These are phyloP conservation scores for Wiebesia pumilae DNA, from an alignment of 1,140 invertebrate species.

Conservation along the genomic window DNA sequence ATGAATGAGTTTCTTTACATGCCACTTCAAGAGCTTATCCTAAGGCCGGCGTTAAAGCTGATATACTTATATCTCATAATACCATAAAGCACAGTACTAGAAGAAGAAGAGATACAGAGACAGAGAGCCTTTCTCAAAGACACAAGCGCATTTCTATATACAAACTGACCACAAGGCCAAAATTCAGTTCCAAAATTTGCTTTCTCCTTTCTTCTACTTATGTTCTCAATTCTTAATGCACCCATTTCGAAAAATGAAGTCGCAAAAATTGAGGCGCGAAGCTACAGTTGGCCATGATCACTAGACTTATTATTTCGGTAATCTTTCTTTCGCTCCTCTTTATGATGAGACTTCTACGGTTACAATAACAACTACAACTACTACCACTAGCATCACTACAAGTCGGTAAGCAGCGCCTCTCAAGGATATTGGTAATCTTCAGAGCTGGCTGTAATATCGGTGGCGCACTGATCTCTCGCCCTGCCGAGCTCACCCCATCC, in stretches of 20 bases:
- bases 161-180: not conserved
- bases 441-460: conserved; percentile 71
- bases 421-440: conserved; percentile 76
- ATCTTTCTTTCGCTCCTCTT: conserved; percentile 63
- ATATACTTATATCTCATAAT: conserved; percentile 30
- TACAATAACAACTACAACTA: conserved; percentile 56
- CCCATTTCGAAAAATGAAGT: conserved; percentile 64
- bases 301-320: conserved; percentile 71
- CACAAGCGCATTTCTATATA: not conserved
- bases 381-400: not conserved
- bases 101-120: not conserved
- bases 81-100: not conserved
- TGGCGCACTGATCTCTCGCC: conserved; percentile 71
- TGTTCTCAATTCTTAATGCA: not conserved
- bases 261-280: conserved; percentile 65
- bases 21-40: conserved; percentile 24
- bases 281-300: not conserved
- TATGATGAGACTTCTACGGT: conserved; percentile 68
- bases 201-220: not conserved
- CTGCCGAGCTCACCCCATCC: conserved; percentile 52
- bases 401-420: conserved; percentile 54
- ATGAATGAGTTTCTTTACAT: conserved; percentile 24
- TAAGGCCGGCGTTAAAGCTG: not conserved
- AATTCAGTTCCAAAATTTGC: not conserved
- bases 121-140: not conserved